Percentiles rank a stretch among this genome's conserved stretches.
phyloP scores from a whole-genome alignment of 2,113 vertebrate genomes.

The Capreolus pygargus region DNA sequence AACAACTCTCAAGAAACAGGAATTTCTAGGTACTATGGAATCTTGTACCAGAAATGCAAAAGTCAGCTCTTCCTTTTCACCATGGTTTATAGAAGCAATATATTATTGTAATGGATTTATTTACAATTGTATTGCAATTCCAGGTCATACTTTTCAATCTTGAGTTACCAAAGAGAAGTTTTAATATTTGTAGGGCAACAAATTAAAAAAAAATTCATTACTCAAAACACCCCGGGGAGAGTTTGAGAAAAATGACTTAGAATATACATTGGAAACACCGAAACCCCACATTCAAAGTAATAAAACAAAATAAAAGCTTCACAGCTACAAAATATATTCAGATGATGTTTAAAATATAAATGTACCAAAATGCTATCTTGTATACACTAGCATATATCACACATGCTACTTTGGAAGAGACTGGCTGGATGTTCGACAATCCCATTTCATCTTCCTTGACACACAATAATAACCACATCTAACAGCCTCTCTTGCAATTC shows the following conservation, averaged over 20 bases:
- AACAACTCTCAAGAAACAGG: neutral
- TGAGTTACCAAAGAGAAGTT: neutral
- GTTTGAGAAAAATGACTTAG: neutral
- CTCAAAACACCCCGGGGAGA: neutral
- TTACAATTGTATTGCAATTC: neutral
- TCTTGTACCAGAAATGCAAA: neutral
- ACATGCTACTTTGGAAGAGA: neutral
- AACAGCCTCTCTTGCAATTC: neutral
- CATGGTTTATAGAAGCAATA: neutral
- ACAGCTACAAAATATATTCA: neutral
- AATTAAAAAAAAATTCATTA: neutral
- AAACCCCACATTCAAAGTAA: neutral
- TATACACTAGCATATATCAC: neutral
- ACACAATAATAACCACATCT: neutral
- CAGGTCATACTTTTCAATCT: neutral
- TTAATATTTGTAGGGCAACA: neutral
- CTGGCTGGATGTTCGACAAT: neutral
- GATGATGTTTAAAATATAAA: neutral
- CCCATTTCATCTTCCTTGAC: neutral
- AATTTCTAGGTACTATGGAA: neutral
- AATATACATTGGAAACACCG: neutral
- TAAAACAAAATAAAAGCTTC: neutral
- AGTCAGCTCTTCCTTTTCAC: neutral
- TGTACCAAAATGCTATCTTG: neutral
- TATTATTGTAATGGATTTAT: neutral